Evolutionary conservation across 1,140 invertebrate genomes (phyloP).

Genomic region (Akabosia matsudoensis): DNA sequence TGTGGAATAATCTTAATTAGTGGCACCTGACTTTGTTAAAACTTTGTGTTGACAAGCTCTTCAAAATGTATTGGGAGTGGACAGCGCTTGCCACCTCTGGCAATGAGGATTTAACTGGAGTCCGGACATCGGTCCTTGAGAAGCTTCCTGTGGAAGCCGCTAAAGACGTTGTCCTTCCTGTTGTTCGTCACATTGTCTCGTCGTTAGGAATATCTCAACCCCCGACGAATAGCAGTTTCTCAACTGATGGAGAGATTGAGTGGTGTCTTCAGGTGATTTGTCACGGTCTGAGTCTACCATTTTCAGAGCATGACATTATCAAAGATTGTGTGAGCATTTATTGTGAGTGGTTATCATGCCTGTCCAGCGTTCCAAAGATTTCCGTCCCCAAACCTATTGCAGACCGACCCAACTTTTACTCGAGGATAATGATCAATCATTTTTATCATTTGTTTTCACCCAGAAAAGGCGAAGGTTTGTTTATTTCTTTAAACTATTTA

Average conservation of each 20-base stretch:
- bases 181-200: constrained; percentile 45
- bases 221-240: constrained; percentile 46
- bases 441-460: constrained; percentile 94
- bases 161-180: constrained; percentile 46
- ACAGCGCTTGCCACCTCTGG: constrained; percentile 29
- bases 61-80: constrained; percentile 44
- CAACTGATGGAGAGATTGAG: constrained; percentile 55
- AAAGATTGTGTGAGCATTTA: constrained; percentile 95
- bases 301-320: constrained; percentile 87
- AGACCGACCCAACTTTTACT: constrained; percentile 87
- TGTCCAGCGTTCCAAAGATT: constrained; percentile 74
- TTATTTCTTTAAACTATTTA: background rate
- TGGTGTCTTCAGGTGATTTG: constrained; percentile 72
- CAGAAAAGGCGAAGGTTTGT: constrained; percentile 81
- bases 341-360: constrained; percentile 89
- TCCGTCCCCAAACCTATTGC: constrained; percentile 80
- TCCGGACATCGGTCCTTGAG: constrained; percentile 42
- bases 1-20: too few species aligned
- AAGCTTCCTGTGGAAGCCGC: constrained; percentile 44
- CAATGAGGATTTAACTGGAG: background rate
- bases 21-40: too few species aligned
- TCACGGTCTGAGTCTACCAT: constrained; percentile 82
- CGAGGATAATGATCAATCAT: constrained; percentile 85
- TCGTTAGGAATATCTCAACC: constrained; percentile 46
- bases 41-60: background rate